phyloP scores from a whole-genome alignment of 23 tunicate species.

The Corella eumyota region DNA sequence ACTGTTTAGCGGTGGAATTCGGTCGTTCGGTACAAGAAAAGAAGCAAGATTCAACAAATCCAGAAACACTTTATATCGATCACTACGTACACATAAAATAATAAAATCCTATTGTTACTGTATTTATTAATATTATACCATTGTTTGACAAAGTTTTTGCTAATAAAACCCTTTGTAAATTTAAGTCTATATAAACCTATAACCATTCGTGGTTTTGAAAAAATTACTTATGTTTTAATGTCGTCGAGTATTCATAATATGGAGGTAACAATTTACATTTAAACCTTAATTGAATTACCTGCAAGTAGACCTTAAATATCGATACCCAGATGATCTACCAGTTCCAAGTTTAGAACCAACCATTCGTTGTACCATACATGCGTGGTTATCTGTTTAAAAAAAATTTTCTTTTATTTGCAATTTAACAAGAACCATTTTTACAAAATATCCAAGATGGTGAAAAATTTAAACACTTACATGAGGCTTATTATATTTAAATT shows the following conservation, averaged over 20 bases:
- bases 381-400: slow-evolving; percentile 43
- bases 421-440: not conserved
- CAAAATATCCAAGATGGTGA: not conserved
- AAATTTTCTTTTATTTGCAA: too few relatives aligned
- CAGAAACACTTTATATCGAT: slow-evolving; percentile 69
- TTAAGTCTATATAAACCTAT: too few relatives aligned
- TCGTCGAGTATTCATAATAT: too few relatives aligned
- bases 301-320: slow-evolving; percentile 78
- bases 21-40: slow-evolving; percentile 65
- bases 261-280: too few relatives aligned
- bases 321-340: slow-evolving; percentile 82
- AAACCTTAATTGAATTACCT: too few relatives aligned
- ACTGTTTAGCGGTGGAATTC: slow-evolving; percentile 61
- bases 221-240: too few relatives aligned
- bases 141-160: not conserved
- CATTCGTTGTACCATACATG: slow-evolving; percentile 94
- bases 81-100: slow-evolving; percentile 25
- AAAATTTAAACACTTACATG: too few relatives aligned
- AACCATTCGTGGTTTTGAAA: too few relatives aligned
- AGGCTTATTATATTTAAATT: not conserved
- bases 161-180: not conserved
- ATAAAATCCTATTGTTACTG: not conserved
- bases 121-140: not conserved
- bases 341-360: slow-evolving; percentile 71
- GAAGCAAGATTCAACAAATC: slow-evolving; percentile 65